Conservation (phyloP, 2,113 vertebrate species). For the Chionomys nivalis region DNA sequence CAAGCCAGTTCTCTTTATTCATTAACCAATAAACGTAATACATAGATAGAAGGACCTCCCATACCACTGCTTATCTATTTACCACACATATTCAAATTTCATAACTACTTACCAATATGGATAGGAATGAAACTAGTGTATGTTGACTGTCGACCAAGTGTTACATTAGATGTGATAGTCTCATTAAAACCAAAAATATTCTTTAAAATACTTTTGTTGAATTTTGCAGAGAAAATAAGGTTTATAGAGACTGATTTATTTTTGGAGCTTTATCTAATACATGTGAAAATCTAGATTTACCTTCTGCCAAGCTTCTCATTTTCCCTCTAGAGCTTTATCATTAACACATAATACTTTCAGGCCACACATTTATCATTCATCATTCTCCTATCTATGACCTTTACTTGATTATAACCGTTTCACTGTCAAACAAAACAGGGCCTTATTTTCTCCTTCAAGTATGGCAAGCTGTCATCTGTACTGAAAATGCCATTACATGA, state of each 20-base stretch:
- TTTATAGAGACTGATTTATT: not conserved
- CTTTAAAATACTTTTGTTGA: constrained; percentile 1
- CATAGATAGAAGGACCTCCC: too few relatives aligned
- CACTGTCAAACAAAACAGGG: not conserved
- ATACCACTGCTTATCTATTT: not conserved
- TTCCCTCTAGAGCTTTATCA: not conserved
- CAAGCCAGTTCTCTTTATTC: too few relatives aligned
- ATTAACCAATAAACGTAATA: too few relatives aligned
- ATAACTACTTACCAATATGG: not conserved
- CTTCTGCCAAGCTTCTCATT: not conserved
- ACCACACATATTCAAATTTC: not conserved
- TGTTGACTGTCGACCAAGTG: not conserved
- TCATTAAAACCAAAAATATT: constrained; percentile 38
- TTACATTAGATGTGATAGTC: not conserved
- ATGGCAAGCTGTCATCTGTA: not conserved
- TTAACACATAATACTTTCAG: not conserved
- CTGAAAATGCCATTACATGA: not conserved
- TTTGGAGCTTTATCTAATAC: not conserved
- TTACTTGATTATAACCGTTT: constrained; percentile 4
- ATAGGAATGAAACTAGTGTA: not conserved
- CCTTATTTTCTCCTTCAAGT: not conserved
- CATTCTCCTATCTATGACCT: not conserved
- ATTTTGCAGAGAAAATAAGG: not conserved
- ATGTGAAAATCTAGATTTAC: not conserved
- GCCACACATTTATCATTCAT: not conserved